Evolutionary conservation across 2,888 invertebrate species (phyloP), one percentile per base, ranked within the genome.

Genomic region (Fragum fragum): DNA sequence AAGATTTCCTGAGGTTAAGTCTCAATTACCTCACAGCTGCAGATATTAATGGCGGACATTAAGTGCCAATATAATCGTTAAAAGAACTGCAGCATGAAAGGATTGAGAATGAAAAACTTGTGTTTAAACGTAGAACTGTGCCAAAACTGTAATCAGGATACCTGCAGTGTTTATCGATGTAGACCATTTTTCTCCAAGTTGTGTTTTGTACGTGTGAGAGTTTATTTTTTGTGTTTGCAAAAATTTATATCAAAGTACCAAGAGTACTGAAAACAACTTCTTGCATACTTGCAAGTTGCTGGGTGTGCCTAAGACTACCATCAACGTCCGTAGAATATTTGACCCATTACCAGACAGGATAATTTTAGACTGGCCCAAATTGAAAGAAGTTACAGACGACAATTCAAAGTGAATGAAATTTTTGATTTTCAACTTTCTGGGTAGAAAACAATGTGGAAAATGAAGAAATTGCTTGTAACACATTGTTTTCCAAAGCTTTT

Each of bases 21-120:
- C 70, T 76, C 70, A 59, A 76, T 76, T 70, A 69, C 57, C 57
- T 39, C 47, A 69, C 76, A 70, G 76, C 76, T 76, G 76, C 29
- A 2, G 57, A 70, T 59, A 28, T 61, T 76, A 70, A 76, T 61
- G 47, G 28, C 9, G 16, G 59, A 21, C 59, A 59, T 76, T 76
- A 39, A 76, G 42, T 76, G 76, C 59, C 76, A 59, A 76, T 76
- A 76, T 69, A 76, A 42, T 69, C 42, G 21, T 59, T 28, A 70
- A 52, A 47, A 76, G 57, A 59, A 59, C 42, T 69, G 76, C 26
- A 59, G 42, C 68, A 69, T 70, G 69, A 69, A 76, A 76, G 53
- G 42, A n/a, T 26, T 47, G 42, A 26, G 26, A 39, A 57, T 59
- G 69, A 76, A 57, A 26, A 69, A 69, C 69, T 59, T 59, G 69